A percentile compares a stretch with the other conserved stretches of the same genome.
Evolutionary conservation across 2,113 vertebrate species (phyloP).

Genomic region (Galemys pyrenaicus): DNA sequence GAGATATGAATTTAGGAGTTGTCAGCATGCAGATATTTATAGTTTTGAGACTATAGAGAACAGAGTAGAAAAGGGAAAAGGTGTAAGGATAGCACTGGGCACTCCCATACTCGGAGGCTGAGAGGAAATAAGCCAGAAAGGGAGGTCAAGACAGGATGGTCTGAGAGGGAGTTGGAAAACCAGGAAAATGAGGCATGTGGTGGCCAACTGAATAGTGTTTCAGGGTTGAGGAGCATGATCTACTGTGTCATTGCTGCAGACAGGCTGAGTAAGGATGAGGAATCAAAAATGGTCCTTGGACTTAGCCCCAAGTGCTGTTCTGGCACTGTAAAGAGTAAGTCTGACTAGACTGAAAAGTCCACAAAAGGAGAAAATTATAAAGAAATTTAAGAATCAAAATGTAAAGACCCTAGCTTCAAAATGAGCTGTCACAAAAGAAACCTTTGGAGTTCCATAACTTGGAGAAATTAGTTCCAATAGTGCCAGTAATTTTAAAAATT

Average conservation of each 20-base stretch:
- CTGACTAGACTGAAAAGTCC: neutral
- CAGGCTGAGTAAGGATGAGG: neutral
- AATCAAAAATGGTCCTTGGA: neutral
- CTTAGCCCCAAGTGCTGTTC: neutral
- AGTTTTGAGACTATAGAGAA: neutral
- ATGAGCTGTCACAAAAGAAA: constrained; percentile 1
- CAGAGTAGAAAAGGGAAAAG: neutral
- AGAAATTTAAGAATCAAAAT: neutral
- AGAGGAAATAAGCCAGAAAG: neutral
- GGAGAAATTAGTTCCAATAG: neutral
- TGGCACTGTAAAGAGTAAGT: neutral
- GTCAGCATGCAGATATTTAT: neutral
- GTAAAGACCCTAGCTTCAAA: constrained; percentile 3
- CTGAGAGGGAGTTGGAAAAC: neutral
- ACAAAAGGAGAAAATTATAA: neutral
- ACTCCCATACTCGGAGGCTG: neutral
- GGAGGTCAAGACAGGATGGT: neutral
- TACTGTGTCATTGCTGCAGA: neutral
- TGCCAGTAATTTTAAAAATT: neutral
- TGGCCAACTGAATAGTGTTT: neutral
- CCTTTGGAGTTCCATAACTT: neutral
- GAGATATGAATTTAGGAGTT: neutral
- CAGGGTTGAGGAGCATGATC: neutral
- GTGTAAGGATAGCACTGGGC: neutral
- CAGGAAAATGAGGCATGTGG: neutral